These are phyloP conservation scores for Thymelicus acteon DNA, from an alignment of 2,888 invertebrate genomes.

Conservation along the genomic window DNA sequence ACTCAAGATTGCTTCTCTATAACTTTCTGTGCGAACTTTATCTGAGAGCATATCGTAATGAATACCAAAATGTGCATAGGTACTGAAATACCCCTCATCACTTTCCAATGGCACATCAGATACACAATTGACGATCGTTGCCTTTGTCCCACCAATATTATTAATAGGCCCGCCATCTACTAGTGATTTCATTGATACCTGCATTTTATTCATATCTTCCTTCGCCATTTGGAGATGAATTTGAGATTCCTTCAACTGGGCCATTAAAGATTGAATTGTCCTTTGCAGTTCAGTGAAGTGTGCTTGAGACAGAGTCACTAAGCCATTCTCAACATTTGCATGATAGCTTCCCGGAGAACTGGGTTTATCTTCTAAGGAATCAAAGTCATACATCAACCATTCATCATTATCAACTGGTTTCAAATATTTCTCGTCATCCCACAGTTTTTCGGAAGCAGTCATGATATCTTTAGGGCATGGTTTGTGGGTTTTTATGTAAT, in stretches of 20 bases:
- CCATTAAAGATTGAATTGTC: slow-evolving; percentile 83
- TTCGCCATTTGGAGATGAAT: slow-evolving; percentile 84
- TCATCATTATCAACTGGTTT: slow-evolving; percentile 91
- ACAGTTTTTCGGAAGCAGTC: slow-evolving; percentile 80
- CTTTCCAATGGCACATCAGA: slow-evolving; percentile 83
- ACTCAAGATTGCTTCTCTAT: slow-evolving; percentile 91
- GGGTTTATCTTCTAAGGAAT: slow-evolving; percentile 68
- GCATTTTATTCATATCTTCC: slow-evolving; percentile 86
- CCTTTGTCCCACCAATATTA: slow-evolving; percentile 47
- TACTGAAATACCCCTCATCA: slow-evolving; percentile 92
- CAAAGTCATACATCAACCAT: slow-evolving; percentile 92
- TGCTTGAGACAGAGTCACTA: slow-evolving; percentile 85
- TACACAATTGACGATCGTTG: slow-evolving; percentile 63
- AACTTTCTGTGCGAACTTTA: slow-evolving; percentile 93
- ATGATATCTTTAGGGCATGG: slow-evolving; percentile 84
- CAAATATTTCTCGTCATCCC: slow-evolving; percentile 91
- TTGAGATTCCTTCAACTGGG: slow-evolving; percentile 86
- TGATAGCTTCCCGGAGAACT: slow-evolving; percentile 78
- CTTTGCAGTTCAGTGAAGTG: slow-evolving; percentile 86
- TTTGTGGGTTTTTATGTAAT: slow-evolving; percentile 89
- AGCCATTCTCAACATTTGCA: slow-evolving; percentile 86
- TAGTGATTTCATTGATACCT: slow-evolving; percentile 82
- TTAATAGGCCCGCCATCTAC: slow-evolving; percentile 69
- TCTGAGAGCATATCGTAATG: slow-evolving; percentile 98
- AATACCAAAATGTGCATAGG: slow-evolving; percentile 95